Evolutionary conservation across 2,113 vertebrate species (phyloP).

Genomic region (Tonatia bakeri): DNA sequence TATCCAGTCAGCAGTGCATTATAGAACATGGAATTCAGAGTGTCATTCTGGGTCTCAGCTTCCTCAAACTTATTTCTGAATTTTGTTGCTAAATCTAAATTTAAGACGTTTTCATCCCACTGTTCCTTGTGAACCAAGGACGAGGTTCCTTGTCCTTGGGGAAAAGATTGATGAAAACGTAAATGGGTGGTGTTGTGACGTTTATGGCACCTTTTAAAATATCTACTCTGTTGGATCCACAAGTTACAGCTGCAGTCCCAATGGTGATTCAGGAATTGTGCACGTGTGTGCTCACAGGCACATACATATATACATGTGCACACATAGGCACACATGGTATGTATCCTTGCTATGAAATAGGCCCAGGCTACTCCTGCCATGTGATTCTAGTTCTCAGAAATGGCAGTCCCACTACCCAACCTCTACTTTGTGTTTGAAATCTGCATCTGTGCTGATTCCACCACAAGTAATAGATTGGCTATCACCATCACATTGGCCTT

Average conservation of each 20-base stretch:
- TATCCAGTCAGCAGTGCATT: rapidly evolving
- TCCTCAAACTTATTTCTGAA: not conserved
- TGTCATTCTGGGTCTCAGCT: not conserved
- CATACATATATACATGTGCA: not conserved
- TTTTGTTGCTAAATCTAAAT: not conserved
- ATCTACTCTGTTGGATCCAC: rapidly evolving
- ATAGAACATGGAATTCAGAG: rapidly evolving
- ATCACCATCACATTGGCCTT: rapidly evolving
- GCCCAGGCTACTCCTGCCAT: not conserved
- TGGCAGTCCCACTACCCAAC: rapidly evolving
- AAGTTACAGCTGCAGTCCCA: not conserved
- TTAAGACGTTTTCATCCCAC: not conserved
- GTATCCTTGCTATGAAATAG: not conserved
- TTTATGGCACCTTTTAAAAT: rapidly evolving
- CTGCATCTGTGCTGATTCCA: not conserved
- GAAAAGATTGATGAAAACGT: rapidly evolving
- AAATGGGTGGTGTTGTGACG: rapidly evolving
- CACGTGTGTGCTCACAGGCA: not conserved
- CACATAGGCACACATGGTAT: not conserved
- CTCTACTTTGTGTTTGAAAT: not conserved
- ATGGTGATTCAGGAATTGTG: not conserved
- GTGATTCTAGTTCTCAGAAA: not conserved
- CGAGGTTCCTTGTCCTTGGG: rapidly evolving
- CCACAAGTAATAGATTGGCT: rapidly evolving
- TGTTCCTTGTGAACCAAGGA: not conserved